phyloP scores from a whole-genome alignment of 2,113 vertebrate genomes.

The Egretta garzetta region DNA sequence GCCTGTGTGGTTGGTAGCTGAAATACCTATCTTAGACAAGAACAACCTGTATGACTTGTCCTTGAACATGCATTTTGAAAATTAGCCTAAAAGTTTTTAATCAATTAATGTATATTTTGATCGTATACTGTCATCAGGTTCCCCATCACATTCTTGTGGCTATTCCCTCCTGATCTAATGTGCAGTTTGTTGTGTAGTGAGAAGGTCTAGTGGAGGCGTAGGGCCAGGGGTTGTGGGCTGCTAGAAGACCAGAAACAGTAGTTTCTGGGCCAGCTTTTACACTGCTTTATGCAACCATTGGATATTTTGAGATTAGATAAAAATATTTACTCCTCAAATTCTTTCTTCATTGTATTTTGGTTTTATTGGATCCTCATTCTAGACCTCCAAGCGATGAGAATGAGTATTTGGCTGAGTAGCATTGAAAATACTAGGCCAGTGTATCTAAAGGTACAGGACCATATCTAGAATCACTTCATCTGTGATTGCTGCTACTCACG shows the following conservation, averaged over 20 bases:
- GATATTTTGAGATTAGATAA: neutral
- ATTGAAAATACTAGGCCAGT: neutral
- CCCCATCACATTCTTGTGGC: neutral
- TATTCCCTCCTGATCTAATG: neutral
- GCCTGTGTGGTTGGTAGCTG: neutral
- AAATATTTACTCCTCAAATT: neutral
- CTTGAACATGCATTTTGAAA: neutral
- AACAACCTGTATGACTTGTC: neutral
- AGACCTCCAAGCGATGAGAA: neutral
- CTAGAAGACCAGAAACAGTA: neutral
- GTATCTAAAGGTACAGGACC: neutral
- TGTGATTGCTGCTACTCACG: neutral
- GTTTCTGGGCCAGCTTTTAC: neutral
- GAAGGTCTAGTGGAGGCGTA: neutral
- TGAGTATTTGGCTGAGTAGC: neutral
- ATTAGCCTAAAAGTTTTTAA: neutral
- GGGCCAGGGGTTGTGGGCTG: neutral
- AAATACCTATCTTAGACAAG: neutral
- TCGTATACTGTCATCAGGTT: neutral
- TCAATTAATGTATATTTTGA: neutral
- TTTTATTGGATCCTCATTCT: neutral
- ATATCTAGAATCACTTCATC: accelerated
- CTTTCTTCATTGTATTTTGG: neutral
- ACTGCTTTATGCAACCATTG: neutral
- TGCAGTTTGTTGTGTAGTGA: neutral